phyloP scores from a whole-genome alignment of 23 tunicate genomes.

The Trididemnum nubilum region DNA sequence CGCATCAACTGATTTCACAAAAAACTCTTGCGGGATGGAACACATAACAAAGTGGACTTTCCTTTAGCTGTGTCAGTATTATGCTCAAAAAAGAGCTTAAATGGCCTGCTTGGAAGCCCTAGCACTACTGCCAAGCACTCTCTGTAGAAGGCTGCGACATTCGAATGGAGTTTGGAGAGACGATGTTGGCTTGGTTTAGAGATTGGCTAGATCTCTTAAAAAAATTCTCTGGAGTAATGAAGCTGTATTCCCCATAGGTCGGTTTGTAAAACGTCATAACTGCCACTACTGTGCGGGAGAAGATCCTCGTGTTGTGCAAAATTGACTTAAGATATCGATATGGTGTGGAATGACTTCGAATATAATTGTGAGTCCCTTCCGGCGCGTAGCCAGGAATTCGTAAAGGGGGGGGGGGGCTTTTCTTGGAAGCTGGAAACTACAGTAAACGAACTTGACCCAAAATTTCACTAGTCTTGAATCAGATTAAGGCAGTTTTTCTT shows the following conservation, averaged over 20 bases:
- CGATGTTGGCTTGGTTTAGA: too few species aligned
- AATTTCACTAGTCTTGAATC: too few species aligned
- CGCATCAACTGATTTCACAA: too few species aligned
- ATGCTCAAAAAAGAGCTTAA: slow-evolving; percentile 15
- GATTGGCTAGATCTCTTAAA: slow-evolving; percentile 31
- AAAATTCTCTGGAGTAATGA: slow-evolving; percentile 29
- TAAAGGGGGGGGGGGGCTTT: too few species aligned
- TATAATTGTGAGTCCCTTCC: slow-evolving; percentile 29
- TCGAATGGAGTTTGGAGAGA: slow-evolving; percentile 18
- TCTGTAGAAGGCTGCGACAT: slow-evolving; percentile 24
- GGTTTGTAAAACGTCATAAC: slow-evolving; percentile 31
- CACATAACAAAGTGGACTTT: too few species aligned
- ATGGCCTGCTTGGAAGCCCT: slow-evolving; percentile 17
- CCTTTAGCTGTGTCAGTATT: slow-evolving; percentile 14
- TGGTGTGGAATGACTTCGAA: slow-evolving; percentile 37
- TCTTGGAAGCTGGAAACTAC: too few species aligned
- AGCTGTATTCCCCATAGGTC: slow-evolving; percentile 29
- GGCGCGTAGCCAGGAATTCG: too few species aligned
- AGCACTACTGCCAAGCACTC: slow-evolving; percentile 26
- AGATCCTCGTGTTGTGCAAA: slow-evolving; percentile 33
- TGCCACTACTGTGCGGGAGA: slow-evolving; percentile 30
- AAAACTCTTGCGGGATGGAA: too few species aligned
- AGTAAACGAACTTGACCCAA: too few species aligned
- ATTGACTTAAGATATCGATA: slow-evolving; percentile 21
- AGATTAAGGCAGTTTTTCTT: too few species aligned